Evolutionary conservation across 2,113 vertebrate genomes (phyloP), one percentile per base, ranked within the genome.

Genomic region (Perca schrenkii): DNA sequence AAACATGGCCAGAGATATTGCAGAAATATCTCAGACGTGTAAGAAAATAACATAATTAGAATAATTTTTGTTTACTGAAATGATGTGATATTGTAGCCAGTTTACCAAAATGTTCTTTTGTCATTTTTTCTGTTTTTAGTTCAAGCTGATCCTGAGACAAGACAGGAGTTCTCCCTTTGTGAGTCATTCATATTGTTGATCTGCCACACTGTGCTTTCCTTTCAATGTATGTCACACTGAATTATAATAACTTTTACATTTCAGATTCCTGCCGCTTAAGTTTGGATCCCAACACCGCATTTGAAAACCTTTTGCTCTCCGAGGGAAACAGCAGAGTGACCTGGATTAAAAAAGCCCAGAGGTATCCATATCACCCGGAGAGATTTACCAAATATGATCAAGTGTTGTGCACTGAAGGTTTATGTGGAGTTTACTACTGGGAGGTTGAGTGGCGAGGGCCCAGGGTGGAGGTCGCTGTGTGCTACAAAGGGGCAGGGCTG

Each of bases 381-480:
- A 86, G 93, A 62, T 94, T 92, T 19, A 85, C 71, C 8, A 69
- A 80, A 31, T 88, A 77, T 22, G 83, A 80, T 14, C 91, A 92
- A 43, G 87, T 93, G 28, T 65, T 93, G 78, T 89, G 92, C 73
- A 70, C 68, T 8, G 84, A 88, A 64, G 75, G 82, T 74, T 63
- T 92, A 11, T 54, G 66, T 58, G 83, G 84, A 15, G 36, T n/a
- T 70, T 79, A 71, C 67, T 93, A 94, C 77, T 93, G 89, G 86
- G 91, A 92, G 56, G 71, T 91, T 25, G 77, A 89, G 62, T 92
- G 88, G 87, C 82, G 49, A 16, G 90, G 88, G 53, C 93, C 95
- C 36, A 67, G 78, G 0, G 87, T 96, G 56, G 91, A 95, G 0
- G 17, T 97, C 14, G 96, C 96, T 0, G 82, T 97, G 7, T 92